A percentile compares a stretch with the other conserved stretches of the same genome.
Conservation (phyloP, 2,797 vertebrate species). For the Buceros bicornis region DNA sequence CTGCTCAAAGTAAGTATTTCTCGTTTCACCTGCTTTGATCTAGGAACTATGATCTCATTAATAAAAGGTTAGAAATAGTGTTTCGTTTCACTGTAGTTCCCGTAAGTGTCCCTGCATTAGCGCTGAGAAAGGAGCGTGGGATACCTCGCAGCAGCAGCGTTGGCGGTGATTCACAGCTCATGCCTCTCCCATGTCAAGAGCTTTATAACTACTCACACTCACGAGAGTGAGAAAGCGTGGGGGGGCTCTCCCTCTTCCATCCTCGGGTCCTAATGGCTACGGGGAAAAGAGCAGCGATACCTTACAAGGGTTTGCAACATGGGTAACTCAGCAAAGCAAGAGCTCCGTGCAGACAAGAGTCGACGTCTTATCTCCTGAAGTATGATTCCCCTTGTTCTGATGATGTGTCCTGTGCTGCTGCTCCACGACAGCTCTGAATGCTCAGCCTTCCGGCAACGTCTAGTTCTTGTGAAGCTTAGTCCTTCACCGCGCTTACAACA, state of each 20-base stretch:
- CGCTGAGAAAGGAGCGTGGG: background rate
- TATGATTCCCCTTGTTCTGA: background rate
- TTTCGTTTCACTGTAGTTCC: background rate
- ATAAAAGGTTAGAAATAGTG: background rate
- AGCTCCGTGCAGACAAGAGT: background rate
- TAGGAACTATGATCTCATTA: background rate
- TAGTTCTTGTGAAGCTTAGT: background rate
- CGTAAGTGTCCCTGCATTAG: background rate
- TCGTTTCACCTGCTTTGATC: conserved; percentile 24
- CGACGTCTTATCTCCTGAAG: background rate
- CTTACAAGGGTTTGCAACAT: background rate
- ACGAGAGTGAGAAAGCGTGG: background rate
- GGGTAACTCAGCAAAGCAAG: background rate
- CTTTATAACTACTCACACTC: background rate
- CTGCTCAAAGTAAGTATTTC: background rate
- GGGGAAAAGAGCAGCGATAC: background rate
- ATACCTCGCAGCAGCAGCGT: background rate
- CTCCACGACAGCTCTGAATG: background rate
- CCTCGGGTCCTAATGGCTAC: background rate
- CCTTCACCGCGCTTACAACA: background rate
- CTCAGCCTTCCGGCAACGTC: background rate
- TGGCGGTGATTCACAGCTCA: background rate
- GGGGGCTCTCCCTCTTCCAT: background rate
- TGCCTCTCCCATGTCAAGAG: background rate
- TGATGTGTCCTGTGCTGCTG: background rate